A percentile compares a stretch with the other conserved stretches of the same genome.
These are phyloP conservation scores for Lacerta agilis DNA, from an alignment of 2,797 vertebrate species.

Conservation along the genomic window DNA sequence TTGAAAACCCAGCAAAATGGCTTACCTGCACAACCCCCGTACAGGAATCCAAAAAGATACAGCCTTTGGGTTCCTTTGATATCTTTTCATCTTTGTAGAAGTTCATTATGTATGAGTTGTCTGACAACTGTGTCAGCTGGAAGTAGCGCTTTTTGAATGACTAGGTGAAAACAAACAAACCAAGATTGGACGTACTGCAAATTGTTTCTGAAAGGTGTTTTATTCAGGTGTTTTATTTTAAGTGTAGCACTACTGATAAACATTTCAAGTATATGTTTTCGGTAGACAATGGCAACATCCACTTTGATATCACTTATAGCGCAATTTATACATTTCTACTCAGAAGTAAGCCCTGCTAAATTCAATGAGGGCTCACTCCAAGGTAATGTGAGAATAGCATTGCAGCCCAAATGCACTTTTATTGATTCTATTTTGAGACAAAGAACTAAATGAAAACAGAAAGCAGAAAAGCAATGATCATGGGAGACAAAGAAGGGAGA, in stretches of 20 bases:
- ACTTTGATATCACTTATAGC: not conserved
- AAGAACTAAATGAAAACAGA: constrained; percentile 34
- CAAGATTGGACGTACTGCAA: constrained; percentile 6
- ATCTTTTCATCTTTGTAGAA: constrained; percentile 99
- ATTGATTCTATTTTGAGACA: constrained; percentile 41
- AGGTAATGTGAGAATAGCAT: not conserved
- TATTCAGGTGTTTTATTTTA: constrained; percentile 33
- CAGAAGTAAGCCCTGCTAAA: not conserved
- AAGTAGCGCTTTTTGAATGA: constrained; percentile 98
- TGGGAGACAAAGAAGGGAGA: not conserved
- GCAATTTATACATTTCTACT: not conserved
- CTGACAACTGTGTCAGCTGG: constrained; percentile 95
- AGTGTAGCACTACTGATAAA: constrained; percentile 9
- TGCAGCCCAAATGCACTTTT: constrained; percentile 1
- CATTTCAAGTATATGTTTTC: not conserved
- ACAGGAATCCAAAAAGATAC: constrained; percentile 98
- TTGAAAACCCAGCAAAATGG: not conserved
- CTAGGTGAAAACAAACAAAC: constrained; percentile 71
- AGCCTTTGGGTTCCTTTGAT: constrained; percentile 98
- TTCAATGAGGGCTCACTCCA: not conserved
- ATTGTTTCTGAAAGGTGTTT: constrained; percentile 24
- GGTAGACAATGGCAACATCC: not conserved
- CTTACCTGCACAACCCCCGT: constrained; percentile 96
- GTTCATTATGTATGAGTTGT: constrained; percentile 99
- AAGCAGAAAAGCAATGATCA: constrained; percentile 11